A percentile compares a stretch with the other conserved stretches of the same genome.
These are phyloP conservation scores for Campylorhamphus procurvoides DNA, from an alignment of 2,113 vertebrate species.

Conservation along the genomic window DNA sequence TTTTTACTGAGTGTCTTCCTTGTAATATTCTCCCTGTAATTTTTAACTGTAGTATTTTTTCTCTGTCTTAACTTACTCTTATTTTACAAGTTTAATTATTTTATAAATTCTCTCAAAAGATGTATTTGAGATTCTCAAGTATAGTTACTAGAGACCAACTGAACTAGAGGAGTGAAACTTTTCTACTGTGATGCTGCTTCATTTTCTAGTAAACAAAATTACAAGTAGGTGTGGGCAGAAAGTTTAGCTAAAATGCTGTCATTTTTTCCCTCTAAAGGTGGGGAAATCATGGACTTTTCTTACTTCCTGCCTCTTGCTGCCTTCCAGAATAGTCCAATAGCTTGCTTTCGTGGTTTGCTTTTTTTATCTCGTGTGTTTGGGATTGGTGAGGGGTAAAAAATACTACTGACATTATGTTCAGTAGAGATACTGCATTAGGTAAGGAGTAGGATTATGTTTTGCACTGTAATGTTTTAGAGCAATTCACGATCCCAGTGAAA, in stretches of 20 bases:
- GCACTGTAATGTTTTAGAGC: neutral
- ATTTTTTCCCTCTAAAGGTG: neutral
- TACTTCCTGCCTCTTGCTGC: neutral
- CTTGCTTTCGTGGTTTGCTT: neutral
- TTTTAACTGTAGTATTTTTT: neutral
- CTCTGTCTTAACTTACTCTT: neutral
- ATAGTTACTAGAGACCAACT: neutral
- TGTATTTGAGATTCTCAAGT: neutral
- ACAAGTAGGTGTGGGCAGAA: neutral
- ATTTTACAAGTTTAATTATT: neutral
- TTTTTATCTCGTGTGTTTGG: neutral
- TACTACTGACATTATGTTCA: neutral
- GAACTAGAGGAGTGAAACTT: neutral
- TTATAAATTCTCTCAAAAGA: neutral
- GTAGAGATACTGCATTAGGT: neutral
- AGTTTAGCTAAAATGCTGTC: neutral
- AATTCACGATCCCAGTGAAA: neutral
- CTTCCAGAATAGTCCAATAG: neutral
- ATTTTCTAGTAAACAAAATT: neutral
- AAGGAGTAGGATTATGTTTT: neutral
- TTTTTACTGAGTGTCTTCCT: neutral
- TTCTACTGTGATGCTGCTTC: neutral
- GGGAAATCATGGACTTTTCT: fast-evolving
- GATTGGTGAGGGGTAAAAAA: neutral
- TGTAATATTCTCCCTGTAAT: neutral